phyloP scores from a whole-genome alignment of 37 sponge, comb jelly and placozoan genomes.

The Chondrosia reniformis region DNA sequence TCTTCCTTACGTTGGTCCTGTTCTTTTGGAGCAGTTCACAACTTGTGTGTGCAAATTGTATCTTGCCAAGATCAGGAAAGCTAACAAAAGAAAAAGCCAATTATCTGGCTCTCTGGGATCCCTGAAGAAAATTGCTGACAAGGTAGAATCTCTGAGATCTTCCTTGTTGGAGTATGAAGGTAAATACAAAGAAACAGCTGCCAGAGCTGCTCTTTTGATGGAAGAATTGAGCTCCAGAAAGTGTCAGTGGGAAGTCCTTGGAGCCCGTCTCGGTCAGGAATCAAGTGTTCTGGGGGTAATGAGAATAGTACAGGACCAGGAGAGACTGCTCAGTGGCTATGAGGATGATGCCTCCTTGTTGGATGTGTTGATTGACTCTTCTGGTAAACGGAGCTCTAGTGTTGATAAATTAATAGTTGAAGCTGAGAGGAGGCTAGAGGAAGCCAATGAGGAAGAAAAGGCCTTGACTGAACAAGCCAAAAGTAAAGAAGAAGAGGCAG shows the following conservation, averaged over 20 bases:
- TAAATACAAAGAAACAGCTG: slow-evolving; percentile 16
- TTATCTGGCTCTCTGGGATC: slow-evolving; percentile 44
- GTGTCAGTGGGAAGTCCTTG: slow-evolving; percentile 37
- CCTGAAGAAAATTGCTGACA: slow-evolving; percentile 13
- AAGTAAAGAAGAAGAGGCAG: slow-evolving; percentile 38
- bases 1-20: slow-evolving; percentile 63
- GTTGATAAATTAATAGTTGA: slow-evolving; percentile 30
- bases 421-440: slow-evolving; percentile 22
- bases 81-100: neutral
- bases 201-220: slow-evolving; percentile 21
- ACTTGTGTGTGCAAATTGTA: slow-evolving; percentile 54
- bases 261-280: slow-evolving; percentile 42
- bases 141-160: slow-evolving; percentile 34
- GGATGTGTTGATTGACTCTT: slow-evolving; percentile 7
- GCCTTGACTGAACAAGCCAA: slow-evolving; percentile 19
- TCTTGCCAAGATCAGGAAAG: slow-evolving; percentile 23
- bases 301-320: slow-evolving; percentile 55
- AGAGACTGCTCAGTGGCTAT: slow-evolving; percentile 40
- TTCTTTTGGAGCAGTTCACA: slow-evolving; percentile 40
- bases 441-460: slow-evolving; percentile 39
- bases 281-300: slow-evolving; percentile 61
- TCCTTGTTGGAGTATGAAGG: slow-evolving; percentile 26
- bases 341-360: slow-evolving; percentile 57
- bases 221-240: slow-evolving; percentile 41
- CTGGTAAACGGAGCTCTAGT: slow-evolving; percentile 32